phyloP scores from a whole-genome alignment of 35 echinoderm and acorn worm genomes.

The Lytechinus pictus region DNA sequence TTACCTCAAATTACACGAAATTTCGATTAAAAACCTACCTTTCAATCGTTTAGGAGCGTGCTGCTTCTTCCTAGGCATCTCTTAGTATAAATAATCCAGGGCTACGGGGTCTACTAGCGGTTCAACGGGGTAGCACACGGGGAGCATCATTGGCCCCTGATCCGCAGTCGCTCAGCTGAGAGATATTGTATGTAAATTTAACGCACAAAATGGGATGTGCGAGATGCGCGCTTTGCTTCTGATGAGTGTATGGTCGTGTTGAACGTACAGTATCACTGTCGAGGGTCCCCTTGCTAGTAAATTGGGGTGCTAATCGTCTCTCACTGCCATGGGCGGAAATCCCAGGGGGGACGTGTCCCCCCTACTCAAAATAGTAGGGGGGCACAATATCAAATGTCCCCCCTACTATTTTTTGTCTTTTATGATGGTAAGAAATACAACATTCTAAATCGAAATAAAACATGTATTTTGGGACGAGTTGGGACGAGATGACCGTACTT shows the following conservation, averaged over 20 bases:
- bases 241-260: background rate
- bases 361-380: too few species aligned
- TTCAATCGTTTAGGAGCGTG: slow-evolving; percentile 73
- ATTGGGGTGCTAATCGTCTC: background rate
- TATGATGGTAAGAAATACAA: too few species aligned
- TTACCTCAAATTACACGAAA: slow-evolving; percentile 52
- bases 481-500: too few species aligned
- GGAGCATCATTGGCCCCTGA: slow-evolving; percentile 44
- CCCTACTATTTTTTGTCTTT: too few species aligned
- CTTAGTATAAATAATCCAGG: slow-evolving; percentile 53
- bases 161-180: background rate
- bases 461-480: too few species aligned
- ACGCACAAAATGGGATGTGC: background rate
- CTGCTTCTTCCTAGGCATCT: slow-evolving; percentile 74
- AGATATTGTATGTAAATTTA: slow-evolving; percentile 15
- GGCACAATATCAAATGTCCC: too few species aligned
- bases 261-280: background rate
- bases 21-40: slow-evolving; percentile 62
- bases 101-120: slow-evolving; percentile 49
- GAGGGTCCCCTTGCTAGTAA: background rate
- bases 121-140: slow-evolving; percentile 40
- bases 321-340: too few species aligned
- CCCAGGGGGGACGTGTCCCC: too few species aligned
- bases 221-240: background rate
- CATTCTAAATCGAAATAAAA: too few species aligned